Evolutionary conservation across 1,140 invertebrate species (phyloP).

Genomic region (Diuraphis noxia): DNA sequence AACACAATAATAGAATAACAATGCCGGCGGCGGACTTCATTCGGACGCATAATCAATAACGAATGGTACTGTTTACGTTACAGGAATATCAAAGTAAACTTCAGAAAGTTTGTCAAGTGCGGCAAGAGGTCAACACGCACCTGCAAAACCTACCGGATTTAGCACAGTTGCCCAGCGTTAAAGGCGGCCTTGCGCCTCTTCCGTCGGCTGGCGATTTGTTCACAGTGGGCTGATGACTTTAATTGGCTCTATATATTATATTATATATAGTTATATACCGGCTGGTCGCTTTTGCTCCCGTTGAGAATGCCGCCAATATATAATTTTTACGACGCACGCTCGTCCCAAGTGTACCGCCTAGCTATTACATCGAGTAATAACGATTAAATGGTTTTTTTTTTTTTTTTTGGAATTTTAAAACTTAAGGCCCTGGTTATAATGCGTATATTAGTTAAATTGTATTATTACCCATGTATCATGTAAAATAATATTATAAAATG

Average conservation of each 20-base stretch:
- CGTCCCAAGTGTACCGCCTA: neutral
- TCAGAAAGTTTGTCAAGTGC: conserved; percentile 79
- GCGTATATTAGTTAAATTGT: conserved; percentile 18
- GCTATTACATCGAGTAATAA: neutral
- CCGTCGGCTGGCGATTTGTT: conserved; percentile 94
- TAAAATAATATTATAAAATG: no score
- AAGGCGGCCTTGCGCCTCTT: conserved; percentile 83
- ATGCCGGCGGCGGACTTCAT: neutral
- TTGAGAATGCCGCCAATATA: neutral
- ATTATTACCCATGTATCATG: neutral
- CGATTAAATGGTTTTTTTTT: neutral
- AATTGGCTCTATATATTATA: neutral
- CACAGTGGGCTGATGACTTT: conserved; percentile 60
- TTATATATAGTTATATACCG: no score
- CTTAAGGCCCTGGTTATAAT: neutral
- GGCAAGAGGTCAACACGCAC: conserved; percentile 87
- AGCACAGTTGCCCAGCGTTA: conserved; percentile 85
- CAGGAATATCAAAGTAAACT: conserved; percentile 88
- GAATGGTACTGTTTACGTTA: conserved; percentile 57
- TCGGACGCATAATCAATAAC: neutral
- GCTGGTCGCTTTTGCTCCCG: neutral
- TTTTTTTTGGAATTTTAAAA: neutral
- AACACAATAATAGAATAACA: neutral
- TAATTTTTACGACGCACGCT: neutral
- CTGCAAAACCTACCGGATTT: conserved; percentile 91